Evolutionary conservation across 2,888 invertebrate species (phyloP).

Genomic region (Ctenicera cuprea): DNA sequence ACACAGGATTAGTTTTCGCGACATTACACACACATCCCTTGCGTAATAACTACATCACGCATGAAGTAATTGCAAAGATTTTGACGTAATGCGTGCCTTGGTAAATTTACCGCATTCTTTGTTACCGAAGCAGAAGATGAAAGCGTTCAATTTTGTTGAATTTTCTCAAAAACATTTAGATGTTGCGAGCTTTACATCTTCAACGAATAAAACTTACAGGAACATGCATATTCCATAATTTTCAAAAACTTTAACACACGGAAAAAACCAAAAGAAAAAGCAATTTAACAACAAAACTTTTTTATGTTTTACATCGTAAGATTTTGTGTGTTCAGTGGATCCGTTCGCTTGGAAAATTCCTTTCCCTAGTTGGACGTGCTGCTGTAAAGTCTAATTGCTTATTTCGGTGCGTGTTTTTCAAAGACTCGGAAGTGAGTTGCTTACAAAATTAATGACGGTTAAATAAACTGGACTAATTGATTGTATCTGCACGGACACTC

Average conservation of each 20-base stretch:
- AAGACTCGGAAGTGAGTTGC: not conserved
- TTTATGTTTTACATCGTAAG: no score
- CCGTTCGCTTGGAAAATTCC: not conserved
- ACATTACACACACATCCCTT: slow-evolving; percentile 31
- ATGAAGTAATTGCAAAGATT: slow-evolving; percentile 38
- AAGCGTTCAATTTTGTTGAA: not conserved
- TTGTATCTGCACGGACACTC: not conserved
- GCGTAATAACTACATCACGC: slow-evolving; percentile 30
- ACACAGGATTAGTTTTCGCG: slow-evolving; percentile 32
- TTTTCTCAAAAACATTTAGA: no score
- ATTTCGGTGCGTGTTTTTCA: not conserved
- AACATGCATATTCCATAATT: no score
- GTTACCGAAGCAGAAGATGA: not conserved
- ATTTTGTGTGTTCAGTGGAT: no score
- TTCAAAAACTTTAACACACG: no score
- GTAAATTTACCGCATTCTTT: not conserved
- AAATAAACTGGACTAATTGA: not conserved
- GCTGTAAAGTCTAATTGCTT: not conserved
- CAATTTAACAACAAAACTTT: no score
- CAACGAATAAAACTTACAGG: no score
- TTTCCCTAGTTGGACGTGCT: not conserved
- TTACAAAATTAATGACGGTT: slow-evolving; percentile 4
- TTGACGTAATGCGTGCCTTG: slow-evolving; percentile 1
- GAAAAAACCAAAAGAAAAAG: no score
- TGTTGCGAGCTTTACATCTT: no score